Conservation (phyloP, 2,797 vertebrate species). For the Gadopsis marmoratus region DNA sequence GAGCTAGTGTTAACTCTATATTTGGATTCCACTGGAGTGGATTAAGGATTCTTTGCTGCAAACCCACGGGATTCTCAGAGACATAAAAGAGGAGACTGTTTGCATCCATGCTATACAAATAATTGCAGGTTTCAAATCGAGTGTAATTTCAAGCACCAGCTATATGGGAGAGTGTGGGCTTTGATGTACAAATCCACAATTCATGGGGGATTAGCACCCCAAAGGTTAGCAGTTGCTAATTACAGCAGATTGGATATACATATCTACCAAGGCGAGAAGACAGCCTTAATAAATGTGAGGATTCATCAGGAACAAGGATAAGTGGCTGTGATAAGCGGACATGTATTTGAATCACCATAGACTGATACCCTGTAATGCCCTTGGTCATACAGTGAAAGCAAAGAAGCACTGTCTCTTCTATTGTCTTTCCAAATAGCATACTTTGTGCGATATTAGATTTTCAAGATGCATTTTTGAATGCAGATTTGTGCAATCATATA, state of each 20-base stretch:
- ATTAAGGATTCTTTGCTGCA: conserved; percentile 88
- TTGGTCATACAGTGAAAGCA: conserved; percentile 37
- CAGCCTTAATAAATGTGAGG: conserved; percentile 85
- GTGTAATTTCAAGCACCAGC: conserved; percentile 86
- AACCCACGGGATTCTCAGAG: conserved; percentile 87
- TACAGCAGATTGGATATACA: conserved; percentile 88
- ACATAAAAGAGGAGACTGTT: conserved; percentile 87
- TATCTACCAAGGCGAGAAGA: conserved; percentile 86
- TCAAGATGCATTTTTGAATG: conserved; percentile 65
- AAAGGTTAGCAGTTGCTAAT: conserved; percentile 90
- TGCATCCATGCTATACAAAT: conserved; percentile 88
- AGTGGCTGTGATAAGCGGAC: conserved; percentile 77
- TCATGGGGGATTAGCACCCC: conserved; percentile 89
- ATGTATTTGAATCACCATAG: conserved; percentile 66
- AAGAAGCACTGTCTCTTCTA: conserved; percentile 28
- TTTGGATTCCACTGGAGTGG: conserved; percentile 89
- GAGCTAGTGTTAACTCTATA: conserved; percentile 86
- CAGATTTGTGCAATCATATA: conserved; percentile 74
- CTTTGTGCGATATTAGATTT: conserved; percentile 52
- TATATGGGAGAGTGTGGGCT: conserved; percentile 84
- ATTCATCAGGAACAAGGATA: conserved; percentile 83
- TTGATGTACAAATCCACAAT: conserved; percentile 91
- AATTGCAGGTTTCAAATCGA: conserved; percentile 88
- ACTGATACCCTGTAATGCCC: conserved; percentile 69
- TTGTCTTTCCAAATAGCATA: conserved; percentile 65